Evolutionary conservation across 2,797 vertebrate genomes (phyloP), one percentile per base, ranked within the genome.

Genomic region (Remorina albescens): DNA sequence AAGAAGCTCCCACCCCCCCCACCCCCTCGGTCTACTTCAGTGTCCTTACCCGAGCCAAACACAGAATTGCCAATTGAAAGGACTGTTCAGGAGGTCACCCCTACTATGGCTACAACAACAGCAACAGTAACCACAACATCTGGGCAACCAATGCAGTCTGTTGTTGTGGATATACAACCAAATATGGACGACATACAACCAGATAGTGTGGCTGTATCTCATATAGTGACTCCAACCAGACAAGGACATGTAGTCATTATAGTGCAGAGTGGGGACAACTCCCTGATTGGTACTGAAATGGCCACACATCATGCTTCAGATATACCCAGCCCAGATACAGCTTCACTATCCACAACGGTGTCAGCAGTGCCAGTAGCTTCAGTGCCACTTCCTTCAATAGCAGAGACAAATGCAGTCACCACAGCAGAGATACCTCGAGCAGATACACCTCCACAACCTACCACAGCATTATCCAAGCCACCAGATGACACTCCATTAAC

Each of bases 201-300:
- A 74, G 70, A 87, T 47, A 53, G 58, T 78, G 56, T 62, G 15
- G 74, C 76, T 84, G 76, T 84, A 73, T 80, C 92, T 79, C 89
- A 93, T 64, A 57, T 87, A 25, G 89, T 91, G 61, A 94, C 78
- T 78, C 94, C 88, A 86, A 81, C 87, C 42, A 89, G 82, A 78
- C 85, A 91, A 54, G 93, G 93, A 39, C 93, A 95, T 89, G 63
- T 93, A 67, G 82, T 93, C 25, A 91, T 95, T 75, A 93, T 89
- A 82, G 90, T 97, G 37, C 91, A 95, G 72, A 95, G 94, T 88
- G 81, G 68, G 32, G 92, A 95, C 87, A 92, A 88, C 41, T 72
- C 84, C 79, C 21, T 71, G 13, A 42, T 87, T 76, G 84, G 28
- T 26, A 79, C 47, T 74, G 50, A 88, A 72, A 66, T 41, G 59